A percentile compares a stretch with the other conserved stretches of the same genome.
phyloP scores from a whole-genome alignment of 2,888 invertebrate genomes.

The Hypomecis atomaria region DNA sequence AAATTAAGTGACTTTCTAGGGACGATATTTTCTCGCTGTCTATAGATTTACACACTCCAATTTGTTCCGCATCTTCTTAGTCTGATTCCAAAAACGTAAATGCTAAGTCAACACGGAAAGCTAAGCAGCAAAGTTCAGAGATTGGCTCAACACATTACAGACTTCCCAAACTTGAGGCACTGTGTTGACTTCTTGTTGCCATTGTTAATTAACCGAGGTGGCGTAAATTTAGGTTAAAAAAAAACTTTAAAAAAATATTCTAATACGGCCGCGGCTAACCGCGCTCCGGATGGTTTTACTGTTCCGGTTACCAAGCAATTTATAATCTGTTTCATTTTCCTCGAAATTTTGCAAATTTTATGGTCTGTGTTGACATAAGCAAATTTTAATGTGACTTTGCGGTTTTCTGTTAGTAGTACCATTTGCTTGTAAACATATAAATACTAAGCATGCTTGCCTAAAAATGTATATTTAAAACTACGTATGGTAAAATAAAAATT shows the following conservation, averaged over 20 bases:
- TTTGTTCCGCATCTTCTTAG: no score
- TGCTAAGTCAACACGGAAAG: no score
- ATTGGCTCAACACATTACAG: neutral
- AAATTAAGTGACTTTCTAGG: no score
- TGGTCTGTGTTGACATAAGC: neutral
- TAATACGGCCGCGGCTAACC: constrained; percentile 26
- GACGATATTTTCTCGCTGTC: no score
- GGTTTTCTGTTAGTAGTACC: no score
- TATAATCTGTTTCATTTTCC: constrained; percentile 19
- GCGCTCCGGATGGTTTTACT: constrained; percentile 26
- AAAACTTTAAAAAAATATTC: constrained; percentile 37
- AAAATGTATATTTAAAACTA: no score
- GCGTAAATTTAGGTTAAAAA: constrained; percentile 55
- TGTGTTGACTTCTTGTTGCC: constrained; percentile 4
- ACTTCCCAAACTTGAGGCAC: neutral
- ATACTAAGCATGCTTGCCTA: neutral
- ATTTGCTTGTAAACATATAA: no score
- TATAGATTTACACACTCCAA: no score
- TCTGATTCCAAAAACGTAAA: no score
- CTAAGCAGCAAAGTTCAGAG: no score
- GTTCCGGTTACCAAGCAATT: constrained; percentile 22
- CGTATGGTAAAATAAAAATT: no score
- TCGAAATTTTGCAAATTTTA: constrained; percentile 1
- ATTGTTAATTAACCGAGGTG: constrained; percentile 41
- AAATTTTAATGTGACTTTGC: neutral